Evolutionary conservation across 2,113 vertebrate genomes (phyloP), one percentile per base, ranked within the genome.

Genomic region (Odocoileus virginianus): DNA sequence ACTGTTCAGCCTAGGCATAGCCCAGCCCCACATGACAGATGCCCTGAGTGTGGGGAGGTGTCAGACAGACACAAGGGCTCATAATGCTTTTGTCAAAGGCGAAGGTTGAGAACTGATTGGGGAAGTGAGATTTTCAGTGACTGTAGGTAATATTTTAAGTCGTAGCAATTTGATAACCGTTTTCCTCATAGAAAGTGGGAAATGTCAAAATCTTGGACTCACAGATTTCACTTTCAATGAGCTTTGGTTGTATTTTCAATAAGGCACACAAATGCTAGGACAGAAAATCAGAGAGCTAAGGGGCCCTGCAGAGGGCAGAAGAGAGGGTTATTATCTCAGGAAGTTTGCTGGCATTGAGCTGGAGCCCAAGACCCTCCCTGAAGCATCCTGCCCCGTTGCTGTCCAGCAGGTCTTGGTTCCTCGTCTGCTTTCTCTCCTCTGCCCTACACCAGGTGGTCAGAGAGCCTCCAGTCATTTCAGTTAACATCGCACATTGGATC

Each of bases 371-470:
- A 2, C 28, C 5, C 3, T 4, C 43, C 43, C 1, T 1, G 40
- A 19, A 47, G 55, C 27, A 1, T 3, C 27, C 36, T 0, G 28
- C 1, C 2, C 15, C 25, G 3, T 2, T 15, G 11, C 3, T 1
- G 1, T 3, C 9, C 2, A 17, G 5, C 0, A 0, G 9, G 30
- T 0, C 1, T 4, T 2, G 8, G 14, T 1, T 30, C 36, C 30
- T 23, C n/a, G 2, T 30, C 33, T 2, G 54, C 17, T 12, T 14
- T 6, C 23, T 5, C 33, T 6, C 2, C 15, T 11, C 17, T 2
- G 27, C n/a, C 6, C 47, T 2, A 2, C 5, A 10, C 6, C 17
- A 25, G 36, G 45, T 27, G 0, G 4, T 19, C 76, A 8, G 5
- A 54, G 1, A 16, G 21, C 50, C 27, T 45, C 45, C 33, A 60